Percentiles rank a stretch among this genome's conserved stretches.
Conservation (phyloP, 2,113 vertebrate species). For the Myotis davidii region DNA sequence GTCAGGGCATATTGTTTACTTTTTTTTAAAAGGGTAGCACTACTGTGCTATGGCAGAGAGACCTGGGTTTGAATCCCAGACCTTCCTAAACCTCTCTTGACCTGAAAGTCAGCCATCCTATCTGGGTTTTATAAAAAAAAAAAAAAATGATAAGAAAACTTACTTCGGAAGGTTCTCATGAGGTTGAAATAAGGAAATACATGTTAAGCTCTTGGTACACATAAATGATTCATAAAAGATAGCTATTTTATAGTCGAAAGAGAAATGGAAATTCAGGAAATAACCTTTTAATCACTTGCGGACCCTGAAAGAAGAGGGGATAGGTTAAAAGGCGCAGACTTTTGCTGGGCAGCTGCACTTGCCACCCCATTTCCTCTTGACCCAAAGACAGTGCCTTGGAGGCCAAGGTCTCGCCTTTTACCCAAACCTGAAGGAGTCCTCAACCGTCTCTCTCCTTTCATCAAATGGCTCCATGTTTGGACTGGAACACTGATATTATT, state of each 20-base stretch:
- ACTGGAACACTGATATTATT: constrained; percentile 61
- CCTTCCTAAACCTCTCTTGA: not conserved
- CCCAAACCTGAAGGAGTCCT: not conserved
- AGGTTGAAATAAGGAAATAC: not conserved
- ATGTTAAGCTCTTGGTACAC: not conserved
- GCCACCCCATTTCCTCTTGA: not conserved
- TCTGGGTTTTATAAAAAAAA: not conserved
- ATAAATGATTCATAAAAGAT: not conserved
- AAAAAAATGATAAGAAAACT: not conserved
- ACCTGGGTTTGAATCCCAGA: not conserved
- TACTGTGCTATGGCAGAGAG: not conserved
- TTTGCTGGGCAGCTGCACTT: not conserved
- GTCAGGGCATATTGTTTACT: not conserved
- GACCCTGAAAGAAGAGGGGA: not conserved
- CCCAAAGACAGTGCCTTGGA: not conserved
- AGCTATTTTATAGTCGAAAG: not conserved
- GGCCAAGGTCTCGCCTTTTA: constrained; percentile 43
- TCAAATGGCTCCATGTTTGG: not conserved
- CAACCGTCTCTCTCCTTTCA: not conserved
- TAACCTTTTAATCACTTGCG: not conserved
- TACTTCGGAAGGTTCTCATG: not conserved
- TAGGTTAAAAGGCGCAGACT: not conserved
- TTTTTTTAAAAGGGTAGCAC: not conserved
- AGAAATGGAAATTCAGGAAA: not conserved
- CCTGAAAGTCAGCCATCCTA: not conserved